Conservation (phyloP, 2,113 vertebrate species). For the Budorcas taxicolor region DNA sequence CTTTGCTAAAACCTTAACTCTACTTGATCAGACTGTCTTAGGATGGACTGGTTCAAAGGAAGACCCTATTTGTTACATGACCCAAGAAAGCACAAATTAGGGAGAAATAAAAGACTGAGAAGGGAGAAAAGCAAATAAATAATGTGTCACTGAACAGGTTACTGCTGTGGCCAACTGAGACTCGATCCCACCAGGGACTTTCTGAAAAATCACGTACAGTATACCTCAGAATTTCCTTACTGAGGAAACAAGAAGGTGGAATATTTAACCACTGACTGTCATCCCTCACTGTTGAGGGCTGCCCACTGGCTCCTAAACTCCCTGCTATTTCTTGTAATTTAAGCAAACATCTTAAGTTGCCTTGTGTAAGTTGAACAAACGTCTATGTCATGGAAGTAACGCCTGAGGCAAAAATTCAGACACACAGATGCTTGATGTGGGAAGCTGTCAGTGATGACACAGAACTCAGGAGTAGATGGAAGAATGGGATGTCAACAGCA, state of each 20-base stretch:
- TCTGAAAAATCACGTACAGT: background rate
- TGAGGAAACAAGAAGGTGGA: background rate
- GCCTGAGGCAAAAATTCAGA: background rate
- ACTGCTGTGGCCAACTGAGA: background rate
- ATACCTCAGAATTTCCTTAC: background rate
- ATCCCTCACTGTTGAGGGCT: background rate
- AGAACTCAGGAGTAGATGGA: background rate
- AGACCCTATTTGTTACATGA: background rate
- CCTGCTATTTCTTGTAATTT: background rate
- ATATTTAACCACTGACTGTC: background rate
- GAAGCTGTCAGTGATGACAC: background rate
- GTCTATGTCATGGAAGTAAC: background rate
- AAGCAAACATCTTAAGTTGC: background rate
- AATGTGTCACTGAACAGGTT: background rate
- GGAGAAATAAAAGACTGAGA: background rate
- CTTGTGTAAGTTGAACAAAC: background rate
- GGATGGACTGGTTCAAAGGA: background rate
- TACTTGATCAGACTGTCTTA: background rate
- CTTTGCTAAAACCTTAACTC: constrained; percentile 5
- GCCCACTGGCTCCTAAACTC: background rate
- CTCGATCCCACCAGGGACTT: background rate
- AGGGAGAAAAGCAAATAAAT: background rate
- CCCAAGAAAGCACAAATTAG: background rate
- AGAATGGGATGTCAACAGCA: background rate
- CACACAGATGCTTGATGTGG: background rate